A percentile compares a stretch with the other conserved stretches of the same genome.
phyloP scores from a whole-genome alignment of 2,888 invertebrate species.

The Amblyjoppa fuscipennis region DNA sequence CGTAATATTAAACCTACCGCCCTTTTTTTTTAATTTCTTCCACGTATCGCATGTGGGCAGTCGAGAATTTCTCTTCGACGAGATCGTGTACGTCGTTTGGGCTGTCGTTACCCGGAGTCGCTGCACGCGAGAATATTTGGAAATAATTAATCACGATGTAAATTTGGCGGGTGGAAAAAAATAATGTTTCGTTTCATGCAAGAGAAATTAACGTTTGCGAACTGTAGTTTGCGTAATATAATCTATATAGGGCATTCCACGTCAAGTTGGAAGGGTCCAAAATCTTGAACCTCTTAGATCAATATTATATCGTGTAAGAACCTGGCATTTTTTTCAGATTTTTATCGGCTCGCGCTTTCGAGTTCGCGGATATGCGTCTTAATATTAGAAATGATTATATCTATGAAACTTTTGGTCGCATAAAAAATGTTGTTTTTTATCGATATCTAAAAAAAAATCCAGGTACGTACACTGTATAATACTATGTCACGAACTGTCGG shows the following conservation, averaged over 20 bases:
- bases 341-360: too few species aligned
- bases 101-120: not conserved
- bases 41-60: slow-evolving; percentile 15
- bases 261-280: too few species aligned
- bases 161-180: not conserved
- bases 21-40: slow-evolving; percentile 34
- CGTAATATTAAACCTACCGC: slow-evolving; percentile 75
- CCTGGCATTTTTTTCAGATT: too few species aligned
- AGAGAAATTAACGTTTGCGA: not conserved
- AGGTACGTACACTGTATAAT: too few species aligned
- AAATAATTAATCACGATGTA: slow-evolving; percentile 2
- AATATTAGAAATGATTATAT: too few species aligned
- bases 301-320: too few species aligned
- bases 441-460: too few species aligned
- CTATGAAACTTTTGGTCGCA: too few species aligned
- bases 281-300: not conserved
- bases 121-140: not conserved
- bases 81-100: not conserved
- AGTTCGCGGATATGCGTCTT: too few species aligned
- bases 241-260: not conserved
- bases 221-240: not conserved
- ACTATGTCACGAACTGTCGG: too few species aligned
- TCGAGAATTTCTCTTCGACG: slow-evolving; percentile 2
- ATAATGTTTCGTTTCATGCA: not conserved
- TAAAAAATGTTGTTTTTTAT: too few species aligned